Percentiles rank a stretch among this genome's conserved stretches.
Conservation (phyloP, 1,140 invertebrate species). For the Propsilocerus akamusi region DNA sequence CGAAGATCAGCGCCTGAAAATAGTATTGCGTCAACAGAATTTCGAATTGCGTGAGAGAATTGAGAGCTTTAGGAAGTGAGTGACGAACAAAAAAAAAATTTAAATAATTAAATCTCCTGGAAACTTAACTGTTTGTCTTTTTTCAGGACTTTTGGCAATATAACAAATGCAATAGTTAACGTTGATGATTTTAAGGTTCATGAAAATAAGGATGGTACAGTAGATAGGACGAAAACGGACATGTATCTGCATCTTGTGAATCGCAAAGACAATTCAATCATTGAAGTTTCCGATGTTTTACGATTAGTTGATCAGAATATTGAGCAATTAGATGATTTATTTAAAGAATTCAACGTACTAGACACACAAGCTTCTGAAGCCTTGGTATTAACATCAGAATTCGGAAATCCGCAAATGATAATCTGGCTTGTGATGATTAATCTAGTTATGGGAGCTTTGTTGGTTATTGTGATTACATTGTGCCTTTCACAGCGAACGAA, state of each 20-base stretch:
- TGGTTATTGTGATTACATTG: constrained; percentile 56
- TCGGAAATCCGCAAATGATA: constrained; percentile 31
- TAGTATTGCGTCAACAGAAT: constrained; percentile 77
- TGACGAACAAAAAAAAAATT: constrained; percentile 9
- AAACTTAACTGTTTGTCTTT: constrained; percentile 4
- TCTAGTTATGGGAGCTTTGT: constrained; percentile 53
- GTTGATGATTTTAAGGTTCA: constrained; percentile 85
- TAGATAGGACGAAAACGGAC: constrained; percentile 88
- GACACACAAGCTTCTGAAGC: constrained; percentile 69
- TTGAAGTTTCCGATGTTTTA: constrained; percentile 69
- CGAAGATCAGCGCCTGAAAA: constrained; percentile 82
- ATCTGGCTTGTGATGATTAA: constrained; percentile 67
- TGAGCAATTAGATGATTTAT: constrained; percentile 67
- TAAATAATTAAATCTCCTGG: background rate
- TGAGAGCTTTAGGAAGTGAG: constrained; percentile 60
- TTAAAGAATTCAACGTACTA: constrained; percentile 82
- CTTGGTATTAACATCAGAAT: constrained; percentile 29
- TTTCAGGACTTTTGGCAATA: constrained; percentile 52
- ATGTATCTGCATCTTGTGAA: constrained; percentile 86
- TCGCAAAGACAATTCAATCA: constrained; percentile 71
- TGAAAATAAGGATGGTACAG: constrained; percentile 76
- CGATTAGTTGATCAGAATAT: constrained; percentile 80
- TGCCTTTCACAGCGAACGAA: constrained; percentile 66
- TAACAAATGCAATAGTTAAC: constrained; percentile 82
- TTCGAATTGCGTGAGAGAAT: constrained; percentile 65